A percentile compares a stretch with the other conserved stretches of the same genome.
These are phyloP conservation scores for Imbricaverruca yamaguchii DNA, from an alignment of 2,888 invertebrate genomes.

Conservation along the genomic window DNA sequence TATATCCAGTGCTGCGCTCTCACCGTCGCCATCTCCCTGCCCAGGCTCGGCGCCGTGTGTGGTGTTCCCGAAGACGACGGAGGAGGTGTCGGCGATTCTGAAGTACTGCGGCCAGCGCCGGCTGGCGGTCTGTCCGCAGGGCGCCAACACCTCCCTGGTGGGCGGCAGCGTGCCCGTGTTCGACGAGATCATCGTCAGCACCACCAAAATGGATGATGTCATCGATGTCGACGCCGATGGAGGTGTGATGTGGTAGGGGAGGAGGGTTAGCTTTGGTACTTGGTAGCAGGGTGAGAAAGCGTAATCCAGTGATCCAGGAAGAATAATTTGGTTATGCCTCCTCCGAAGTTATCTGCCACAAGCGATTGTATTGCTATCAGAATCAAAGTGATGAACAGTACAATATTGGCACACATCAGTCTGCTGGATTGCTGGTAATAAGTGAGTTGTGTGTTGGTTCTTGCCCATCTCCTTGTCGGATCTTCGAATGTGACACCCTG, in stretches of 20 bases:
- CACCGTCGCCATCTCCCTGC: neutral
- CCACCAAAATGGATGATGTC: slow-evolving; percentile 75
- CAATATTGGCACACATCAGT: too few relatives aligned
- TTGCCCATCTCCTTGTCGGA: too few relatives aligned
- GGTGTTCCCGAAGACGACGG: slow-evolving; percentile 73
- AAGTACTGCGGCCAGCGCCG: slow-evolving; percentile 71
- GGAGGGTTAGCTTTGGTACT: too few relatives aligned
- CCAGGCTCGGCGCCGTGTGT: slow-evolving; percentile 49
- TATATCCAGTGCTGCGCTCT: neutral
- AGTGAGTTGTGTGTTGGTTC: too few relatives aligned
- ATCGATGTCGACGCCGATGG: neutral
- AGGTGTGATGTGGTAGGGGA: neutral
- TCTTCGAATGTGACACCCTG: too few relatives aligned
- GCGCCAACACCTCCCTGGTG: slow-evolving; percentile 91
- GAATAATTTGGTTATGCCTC: too few relatives aligned
- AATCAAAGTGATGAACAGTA: too few relatives aligned
- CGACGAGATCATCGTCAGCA: slow-evolving; percentile 88
- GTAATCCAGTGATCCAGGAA: too few relatives aligned
- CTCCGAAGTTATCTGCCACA: too few relatives aligned
- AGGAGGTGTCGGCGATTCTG: slow-evolving; percentile 78
- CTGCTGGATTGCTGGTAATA: too few relatives aligned
- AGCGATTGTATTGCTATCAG: too few relatives aligned
- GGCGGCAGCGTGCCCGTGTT: slow-evolving; percentile 96
- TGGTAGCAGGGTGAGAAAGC: too few relatives aligned
- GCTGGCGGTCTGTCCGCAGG: slow-evolving; percentile 85